These are phyloP conservation scores for Diaperis boleti DNA, from an alignment of 2,888 invertebrate genomes.

Conservation along the genomic window DNA sequence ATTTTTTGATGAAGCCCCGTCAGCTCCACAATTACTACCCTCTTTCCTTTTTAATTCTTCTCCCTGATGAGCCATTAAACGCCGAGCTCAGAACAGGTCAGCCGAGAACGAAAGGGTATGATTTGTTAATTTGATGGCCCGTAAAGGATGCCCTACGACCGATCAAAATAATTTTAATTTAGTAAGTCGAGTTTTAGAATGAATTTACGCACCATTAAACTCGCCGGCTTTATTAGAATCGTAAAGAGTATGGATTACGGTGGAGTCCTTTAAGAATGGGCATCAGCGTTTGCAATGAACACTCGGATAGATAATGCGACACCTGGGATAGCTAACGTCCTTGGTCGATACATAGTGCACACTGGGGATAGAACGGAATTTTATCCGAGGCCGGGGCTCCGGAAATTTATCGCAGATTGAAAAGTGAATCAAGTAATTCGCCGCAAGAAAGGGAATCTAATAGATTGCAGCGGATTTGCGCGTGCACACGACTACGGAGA, in stretches of 20 bases:
- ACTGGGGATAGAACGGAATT: slow-evolving; percentile 50
- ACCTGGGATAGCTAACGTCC: slow-evolving; percentile 56
- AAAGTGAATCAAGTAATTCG: slow-evolving; percentile 48
- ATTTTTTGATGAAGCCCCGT: not conserved
- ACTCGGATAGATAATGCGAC: slow-evolving; percentile 52
- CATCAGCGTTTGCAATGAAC: slow-evolving; percentile 35
- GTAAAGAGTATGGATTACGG: slow-evolving; percentile 33
- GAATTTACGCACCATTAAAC: slow-evolving; percentile 37
- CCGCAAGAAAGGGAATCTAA: not conserved
- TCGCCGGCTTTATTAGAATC: slow-evolving; percentile 38
- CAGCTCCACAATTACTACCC: slow-evolving; percentile 10
- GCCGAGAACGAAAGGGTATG: slow-evolving; percentile 14
- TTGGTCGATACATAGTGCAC: slow-evolving; percentile 55
- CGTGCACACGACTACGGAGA: no score
- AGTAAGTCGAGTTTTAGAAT: slow-evolving; percentile 25
- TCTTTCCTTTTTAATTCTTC: slow-evolving; percentile 4
- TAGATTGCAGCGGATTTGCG: not conserved
- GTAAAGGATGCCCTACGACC: slow-evolving; percentile 6
- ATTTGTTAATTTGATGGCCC: slow-evolving; percentile 21
- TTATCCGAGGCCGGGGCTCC: slow-evolving; percentile 42
- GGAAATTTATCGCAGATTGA: slow-evolving; percentile 54
- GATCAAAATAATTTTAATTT: slow-evolving; percentile 35
- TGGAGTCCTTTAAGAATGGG: slow-evolving; percentile 38
- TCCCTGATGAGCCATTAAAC: not conserved
- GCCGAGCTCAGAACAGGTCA: slow-evolving; percentile 7